Base-by-base conservation (phyloP, 2,888 invertebrate genomes). In the Hydrotaea cyrtoneurina region DNA sequence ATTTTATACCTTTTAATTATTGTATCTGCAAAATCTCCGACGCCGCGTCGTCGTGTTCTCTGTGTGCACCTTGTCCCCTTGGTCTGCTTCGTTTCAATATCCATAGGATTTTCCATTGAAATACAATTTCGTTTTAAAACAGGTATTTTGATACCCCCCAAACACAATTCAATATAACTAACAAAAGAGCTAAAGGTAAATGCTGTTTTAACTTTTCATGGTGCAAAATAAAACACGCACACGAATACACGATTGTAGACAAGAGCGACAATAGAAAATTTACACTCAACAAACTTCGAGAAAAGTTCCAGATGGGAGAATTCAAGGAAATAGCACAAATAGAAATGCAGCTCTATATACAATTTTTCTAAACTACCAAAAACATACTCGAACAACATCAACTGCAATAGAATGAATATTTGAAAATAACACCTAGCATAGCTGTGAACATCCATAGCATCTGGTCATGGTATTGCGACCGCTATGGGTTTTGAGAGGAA, bases 261-360 rank as follows among this genome's bases (percentile, higher is more conserved):
- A 69, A 69, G 71, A 83, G 75, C 75, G 74, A 78, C 83, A 83
- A 80, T 83, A 69, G 78, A 80, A 80, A 78, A 75, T 78, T 71
- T 71, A 80, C 62, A 78, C 75, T 75, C 26, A 71, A 71, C 74
- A 69, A 78, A 75, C 53, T 77, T 74, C 7, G 55, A 69, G 46
- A 69, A 80, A 78, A 46, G 80, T 71, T 72, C 62, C 83, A 84
- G 80, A 84, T 84, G 83, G 80, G 55, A 80, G 46, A 84, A 55
- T 55, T 64, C 74, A 64, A 78, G 36, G 17, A 74, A 64, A 73
- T 72, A 4, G 31, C 66, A 69, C 69, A 80, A 64, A 66, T 69
- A 80, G 57, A 72, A 75, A 66, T 13, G 1, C 21, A 21, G 31
- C 2, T 2, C 31, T 31, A 31, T 31, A 31, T 31, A 31, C 31